phyloP scores from a whole-genome alignment of 2,797 vertebrate species.

The Helarctos malayanus region DNA sequence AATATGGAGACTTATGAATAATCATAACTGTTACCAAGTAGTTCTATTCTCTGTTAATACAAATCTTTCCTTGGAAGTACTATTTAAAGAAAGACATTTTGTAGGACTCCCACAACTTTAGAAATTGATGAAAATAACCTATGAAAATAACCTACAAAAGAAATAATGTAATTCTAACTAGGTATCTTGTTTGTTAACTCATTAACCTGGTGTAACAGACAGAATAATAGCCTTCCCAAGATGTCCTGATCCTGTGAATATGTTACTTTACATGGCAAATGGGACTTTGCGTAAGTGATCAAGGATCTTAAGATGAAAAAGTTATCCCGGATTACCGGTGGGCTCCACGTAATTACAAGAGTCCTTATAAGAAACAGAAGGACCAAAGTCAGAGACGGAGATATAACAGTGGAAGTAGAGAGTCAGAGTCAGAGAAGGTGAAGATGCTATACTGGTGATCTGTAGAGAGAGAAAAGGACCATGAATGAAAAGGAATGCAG shows the following conservation, averaged over 20 bases:
- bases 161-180: conserved; percentile 58
- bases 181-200: conserved; percentile 41
- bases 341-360: neutral
- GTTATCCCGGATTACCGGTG: neutral
- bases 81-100: conserved; percentile 57
- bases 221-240: neutral
- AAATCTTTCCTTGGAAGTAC: conserved; percentile 26
- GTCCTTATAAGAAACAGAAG: neutral
- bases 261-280: neutral
- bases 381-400: conserved; percentile 5
- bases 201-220: neutral
- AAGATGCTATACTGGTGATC: neutral
- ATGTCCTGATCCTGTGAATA: neutral
- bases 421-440: neutral
- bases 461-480: neutral
- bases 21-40: conserved; percentile 25
- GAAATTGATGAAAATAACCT: neutral
- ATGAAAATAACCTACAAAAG: conserved; percentile 60
- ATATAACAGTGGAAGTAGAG: neutral
- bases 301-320: conserved; percentile 7
- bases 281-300: neutral
- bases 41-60: conserved; percentile 45
- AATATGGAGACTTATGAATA: conserved; percentile 47
- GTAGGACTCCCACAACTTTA: conserved; percentile 1
- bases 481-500: neutral